Evolutionary conservation across 1,140 invertebrate species (phyloP).

Genomic region (Euwallacea similis): DNA sequence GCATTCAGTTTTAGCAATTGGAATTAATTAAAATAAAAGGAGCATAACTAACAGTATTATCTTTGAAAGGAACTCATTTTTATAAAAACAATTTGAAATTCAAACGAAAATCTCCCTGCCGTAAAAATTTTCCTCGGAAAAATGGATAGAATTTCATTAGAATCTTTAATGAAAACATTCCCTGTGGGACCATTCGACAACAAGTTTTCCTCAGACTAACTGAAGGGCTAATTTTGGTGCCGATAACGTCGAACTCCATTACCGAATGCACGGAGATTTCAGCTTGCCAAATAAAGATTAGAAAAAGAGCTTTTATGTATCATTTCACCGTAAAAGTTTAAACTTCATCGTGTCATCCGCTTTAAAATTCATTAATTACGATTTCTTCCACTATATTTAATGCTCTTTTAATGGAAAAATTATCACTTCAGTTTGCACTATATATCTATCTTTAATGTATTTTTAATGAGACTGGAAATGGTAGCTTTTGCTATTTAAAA

Average conservation of each 20-base stretch:
- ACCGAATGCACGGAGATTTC: neutral
- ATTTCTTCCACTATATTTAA: constrained; percentile 3
- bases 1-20: no score
- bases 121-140: constrained; percentile 27
- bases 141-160: constrained; percentile 38
- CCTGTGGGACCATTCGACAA: constrained; percentile 34
- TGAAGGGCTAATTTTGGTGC: constrained; percentile 32
- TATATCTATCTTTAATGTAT: constrained; percentile 26
- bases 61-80: constrained; percentile 9
- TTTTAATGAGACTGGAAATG: constrained; percentile 31
- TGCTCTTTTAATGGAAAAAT: constrained; percentile 19
- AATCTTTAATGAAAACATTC: constrained; percentile 37
- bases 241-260: constrained; percentile 25
- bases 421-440: constrained; percentile 6
- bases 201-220: constrained; percentile 33
- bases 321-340: no score
- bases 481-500: constrained; percentile 29
- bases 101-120: constrained; percentile 17
- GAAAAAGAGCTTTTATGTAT: no score
- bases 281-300: neutral
- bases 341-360: no score
- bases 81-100: constrained; percentile 28
- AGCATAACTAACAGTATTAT: constrained; percentile 17
- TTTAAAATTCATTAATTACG: neutral
- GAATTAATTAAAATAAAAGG: constrained; percentile 6